Evolutionary conservation across 2,113 vertebrate genomes (phyloP), one percentile per base, ranked within the genome.

Genomic region (Pampusana beccarii): DNA sequence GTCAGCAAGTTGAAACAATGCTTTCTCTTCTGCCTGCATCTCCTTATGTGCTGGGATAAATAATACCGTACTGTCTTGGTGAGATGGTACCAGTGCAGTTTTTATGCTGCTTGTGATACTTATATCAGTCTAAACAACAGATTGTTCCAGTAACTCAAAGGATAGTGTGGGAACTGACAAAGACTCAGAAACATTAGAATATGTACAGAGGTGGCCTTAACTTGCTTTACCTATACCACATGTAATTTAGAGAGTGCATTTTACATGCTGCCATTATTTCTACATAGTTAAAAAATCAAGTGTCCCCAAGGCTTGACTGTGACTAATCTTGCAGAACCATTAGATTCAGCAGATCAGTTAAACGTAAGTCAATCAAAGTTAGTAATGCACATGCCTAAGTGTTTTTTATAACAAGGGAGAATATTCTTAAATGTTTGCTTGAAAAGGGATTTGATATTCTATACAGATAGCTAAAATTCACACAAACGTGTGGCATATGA

Each of bases 11-110:
- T 29, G 1, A 72, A 93, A 33, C 11, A 77, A 25, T 16, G 13
- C 6, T 73, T 73, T 87, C 51, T 87, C 6, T 66, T 89, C 57
- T 90, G 57, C 25, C 10, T 44, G 8, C 20, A 36, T 58, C 6
- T 78, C 12, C 5, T 3, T 53, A 44, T 87, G 14, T 74, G n/a
- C 36, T 87, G 42, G 28, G 28, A 17, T 46, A 56, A 85, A 61
- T 66, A 54, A 66, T 44, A 44, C 9, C 29, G 5, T 80, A 25
- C 8, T 80, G 2, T 53, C 33, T 72, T 0, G 0, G 8, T 29
- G n/a, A 78, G 40, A 57, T 44, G 10, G 53, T 33, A 61, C 5
- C 4, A 2, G 31, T 53, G 33, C 33, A 50, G 26, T 53, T 84
- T 91, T 60, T 78, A 38, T 80, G 53, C 26, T 42, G 34, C 0